Base-by-base conservation (phyloP, 2,797 vertebrate genomes). In the Scolopax bukidnonensis region DNA sequence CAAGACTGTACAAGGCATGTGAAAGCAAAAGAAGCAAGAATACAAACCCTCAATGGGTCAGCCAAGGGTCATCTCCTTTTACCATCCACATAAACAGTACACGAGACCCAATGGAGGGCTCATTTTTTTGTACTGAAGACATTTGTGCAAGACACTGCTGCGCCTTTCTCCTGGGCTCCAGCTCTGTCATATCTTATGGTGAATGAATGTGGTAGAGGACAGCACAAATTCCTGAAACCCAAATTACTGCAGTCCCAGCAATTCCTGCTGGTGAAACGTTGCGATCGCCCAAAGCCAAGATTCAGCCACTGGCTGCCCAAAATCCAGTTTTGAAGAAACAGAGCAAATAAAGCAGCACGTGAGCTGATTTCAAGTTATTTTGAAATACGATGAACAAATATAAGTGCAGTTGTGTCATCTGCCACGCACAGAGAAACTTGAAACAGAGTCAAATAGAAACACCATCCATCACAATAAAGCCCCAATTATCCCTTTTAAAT, bases 401-500 rank as follows among this genome's bases (percentile, higher is more conserved):
- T 51, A 91, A 93, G 84, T 95, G 92, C 88, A 87, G 87, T 76
- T 87, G 73, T 69, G 73, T 78, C 65, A 88, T 88, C 83, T 95
- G 95, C 85, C 87, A 89, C 10, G 0, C 71, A 83, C 0, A 94
- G 82, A 94, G 76, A 73, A 94, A 79, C 63, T 94, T 74, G 74
- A 80, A 96, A 89, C 40, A 79, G 63, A 93, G 71, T 84, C 75
- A 94, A 90, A 51, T 64, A 90, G 88, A 92, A 96, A 93, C 65
- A 89, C 53, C 38, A 87, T 83, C 81, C 90, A 74, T 83, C 90
- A 87, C 83, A 90, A 73, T 50, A 93, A 95, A 97, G 92, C 75
- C 88, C 64, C 91, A 94, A 71, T 94, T 93, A 95, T 87, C 92
- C 96, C 91, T 93, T 97, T 96, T 86, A 95, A 92, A 95, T 96